phyloP scores from a whole-genome alignment of 2,888 invertebrate species.

The Ochropacha duplaris region DNA sequence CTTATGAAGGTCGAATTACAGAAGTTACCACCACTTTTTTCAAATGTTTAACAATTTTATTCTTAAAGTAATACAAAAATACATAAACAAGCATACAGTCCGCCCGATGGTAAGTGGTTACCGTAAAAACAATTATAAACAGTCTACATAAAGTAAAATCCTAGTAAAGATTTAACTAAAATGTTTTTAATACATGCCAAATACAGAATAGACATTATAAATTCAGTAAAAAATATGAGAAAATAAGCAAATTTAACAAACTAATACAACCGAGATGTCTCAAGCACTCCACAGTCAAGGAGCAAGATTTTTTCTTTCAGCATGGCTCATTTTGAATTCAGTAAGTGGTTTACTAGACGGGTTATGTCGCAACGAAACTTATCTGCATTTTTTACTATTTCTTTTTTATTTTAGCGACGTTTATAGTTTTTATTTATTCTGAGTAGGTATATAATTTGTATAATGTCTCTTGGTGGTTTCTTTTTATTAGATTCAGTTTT shows the following conservation, averaged over 20 bases:
- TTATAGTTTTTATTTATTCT: not conserved
- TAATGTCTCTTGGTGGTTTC: not conserved
- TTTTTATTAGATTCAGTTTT: no score
- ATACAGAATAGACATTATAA: no score
- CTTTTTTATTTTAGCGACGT: not conserved
- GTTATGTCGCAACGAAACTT: not conserved
- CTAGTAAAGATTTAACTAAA: no score
- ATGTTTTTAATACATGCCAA: no score
- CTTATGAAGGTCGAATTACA: no score
- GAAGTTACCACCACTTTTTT: no score
- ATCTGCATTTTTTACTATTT: not conserved
- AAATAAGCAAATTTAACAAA: not conserved
- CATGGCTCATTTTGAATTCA: conserved; percentile 18
- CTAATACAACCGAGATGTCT: not conserved
- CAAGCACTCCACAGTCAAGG: not conserved
- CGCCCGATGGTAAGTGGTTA: no score
- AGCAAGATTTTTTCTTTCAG: not conserved
- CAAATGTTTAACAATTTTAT: no score
- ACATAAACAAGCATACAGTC: no score
- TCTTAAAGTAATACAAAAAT: no score
- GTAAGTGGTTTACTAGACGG: conserved; percentile 11
- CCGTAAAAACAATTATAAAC: no score
- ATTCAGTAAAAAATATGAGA: not conserved
- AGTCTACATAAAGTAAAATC: no score
- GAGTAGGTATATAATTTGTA: not conserved